phyloP scores from a whole-genome alignment of 2,113 vertebrate genomes.

The Brachypodius melanocephalos region DNA sequence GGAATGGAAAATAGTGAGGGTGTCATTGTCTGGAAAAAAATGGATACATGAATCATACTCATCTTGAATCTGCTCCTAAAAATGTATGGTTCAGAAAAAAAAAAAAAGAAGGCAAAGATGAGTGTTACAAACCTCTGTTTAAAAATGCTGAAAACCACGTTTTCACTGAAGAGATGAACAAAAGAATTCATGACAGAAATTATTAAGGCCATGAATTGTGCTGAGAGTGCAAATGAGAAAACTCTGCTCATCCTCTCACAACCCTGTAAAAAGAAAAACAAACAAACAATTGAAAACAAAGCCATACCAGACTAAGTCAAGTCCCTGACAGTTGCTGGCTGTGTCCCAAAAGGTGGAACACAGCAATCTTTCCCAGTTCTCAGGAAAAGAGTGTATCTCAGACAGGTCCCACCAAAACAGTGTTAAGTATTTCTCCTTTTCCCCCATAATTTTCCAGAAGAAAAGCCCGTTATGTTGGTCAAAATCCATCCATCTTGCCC shows the following conservation, averaged over 20 bases:
- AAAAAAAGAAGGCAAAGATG: neutral
- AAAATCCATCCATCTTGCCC: neutral
- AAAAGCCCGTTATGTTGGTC: fast-evolving
- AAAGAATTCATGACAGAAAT: neutral
- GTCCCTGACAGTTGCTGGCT: neutral
- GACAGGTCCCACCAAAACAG: neutral
- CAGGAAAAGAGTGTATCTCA: neutral
- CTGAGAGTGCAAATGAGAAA: neutral
- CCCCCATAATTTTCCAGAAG: neutral
- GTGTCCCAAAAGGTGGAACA: neutral
- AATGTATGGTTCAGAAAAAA: neutral
- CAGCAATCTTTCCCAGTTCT: neutral
- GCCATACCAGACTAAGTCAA: neutral
- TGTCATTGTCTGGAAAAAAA: neutral
- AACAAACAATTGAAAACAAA: neutral
- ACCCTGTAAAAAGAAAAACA: neutral
- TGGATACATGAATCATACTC: neutral
- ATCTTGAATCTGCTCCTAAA: neutral
- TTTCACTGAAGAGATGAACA: neutral
- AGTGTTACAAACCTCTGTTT: neutral
- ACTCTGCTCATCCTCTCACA: neutral
- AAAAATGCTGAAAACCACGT: neutral
- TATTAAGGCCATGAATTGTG: neutral
- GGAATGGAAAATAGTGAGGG: neutral
- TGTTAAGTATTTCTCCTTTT: neutral